These are phyloP conservation scores for Anguilla megastoma DNA, from an alignment of 2,797 vertebrate genomes.

Conservation along the genomic window DNA sequence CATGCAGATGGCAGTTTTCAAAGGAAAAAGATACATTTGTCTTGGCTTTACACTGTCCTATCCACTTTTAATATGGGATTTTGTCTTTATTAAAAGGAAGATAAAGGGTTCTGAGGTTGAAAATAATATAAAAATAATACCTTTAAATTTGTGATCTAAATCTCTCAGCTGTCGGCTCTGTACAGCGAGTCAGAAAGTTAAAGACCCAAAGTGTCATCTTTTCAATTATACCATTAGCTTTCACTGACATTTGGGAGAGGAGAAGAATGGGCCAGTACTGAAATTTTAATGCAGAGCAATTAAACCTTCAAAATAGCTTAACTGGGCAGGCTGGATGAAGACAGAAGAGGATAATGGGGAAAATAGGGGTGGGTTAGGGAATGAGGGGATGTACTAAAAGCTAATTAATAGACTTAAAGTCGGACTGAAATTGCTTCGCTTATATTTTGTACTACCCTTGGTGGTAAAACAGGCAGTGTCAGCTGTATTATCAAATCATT, in stretches of 20 bases:
- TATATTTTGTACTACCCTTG: background rate
- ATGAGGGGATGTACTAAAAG: too few relatives aligned
- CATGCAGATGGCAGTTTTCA: background rate
- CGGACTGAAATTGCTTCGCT: too few relatives aligned
- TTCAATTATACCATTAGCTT: slow-evolving; percentile 22
- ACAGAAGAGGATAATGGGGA: slow-evolving; percentile 11
- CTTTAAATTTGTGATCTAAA: background rate
- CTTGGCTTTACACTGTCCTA: background rate
- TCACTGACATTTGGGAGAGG: slow-evolving; percentile 21
- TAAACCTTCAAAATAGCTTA: slow-evolving; percentile 38
- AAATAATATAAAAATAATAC: background rate
- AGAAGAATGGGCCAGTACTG: slow-evolving; percentile 60
- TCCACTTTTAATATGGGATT: background rate
- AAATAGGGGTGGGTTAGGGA: background rate
- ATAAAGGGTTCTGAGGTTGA: background rate
- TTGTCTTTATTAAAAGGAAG: background rate
- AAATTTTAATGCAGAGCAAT: slow-evolving; percentile 64
- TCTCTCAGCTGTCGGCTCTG: slow-evolving; percentile 1
- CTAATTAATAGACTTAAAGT: too few relatives aligned
- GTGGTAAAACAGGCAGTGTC: too few relatives aligned
- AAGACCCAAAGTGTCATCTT: slow-evolving; percentile 12
- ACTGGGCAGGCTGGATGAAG: slow-evolving; percentile 31
- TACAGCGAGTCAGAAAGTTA: background rate
- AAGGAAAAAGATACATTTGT: background rate
- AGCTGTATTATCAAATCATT: too few relatives aligned